A percentile compares a stretch with the other conserved stretches of the same genome.
Conservation (phyloP, 2,113 vertebrate species). For the Narcine bancroftii region DNA sequence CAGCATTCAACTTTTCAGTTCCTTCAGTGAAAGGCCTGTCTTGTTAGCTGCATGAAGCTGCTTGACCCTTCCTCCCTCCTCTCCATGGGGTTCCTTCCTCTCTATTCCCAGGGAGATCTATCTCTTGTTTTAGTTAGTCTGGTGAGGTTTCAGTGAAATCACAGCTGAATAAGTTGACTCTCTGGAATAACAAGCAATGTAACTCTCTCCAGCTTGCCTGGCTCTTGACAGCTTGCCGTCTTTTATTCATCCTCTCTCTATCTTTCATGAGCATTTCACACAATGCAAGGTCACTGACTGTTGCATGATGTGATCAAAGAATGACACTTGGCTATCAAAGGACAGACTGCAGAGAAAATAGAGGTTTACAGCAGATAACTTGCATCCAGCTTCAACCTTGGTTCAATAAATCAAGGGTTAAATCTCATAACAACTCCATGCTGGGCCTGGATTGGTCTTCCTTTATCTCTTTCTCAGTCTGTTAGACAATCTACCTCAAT, state of each 20-base stretch:
- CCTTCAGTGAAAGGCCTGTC: not conserved
- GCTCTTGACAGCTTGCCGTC: not conserved
- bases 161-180: not conserved
- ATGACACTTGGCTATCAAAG: not conserved
- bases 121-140: not conserved
- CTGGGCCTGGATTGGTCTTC: not conserved
- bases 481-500: too few species aligned
- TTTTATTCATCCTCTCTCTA: not conserved
- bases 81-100: not conserved
- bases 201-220: not conserved
- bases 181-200: not conserved
- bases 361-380: conserved; percentile 9
- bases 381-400: not conserved
- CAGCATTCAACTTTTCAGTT: not conserved
- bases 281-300: not conserved
- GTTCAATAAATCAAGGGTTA: not conserved
- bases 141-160: not conserved
- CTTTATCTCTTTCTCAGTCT: too few species aligned
- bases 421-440: not conserved
- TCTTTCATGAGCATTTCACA: not conserved
- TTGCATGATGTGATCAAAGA: not conserved
- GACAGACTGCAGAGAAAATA: not conserved
- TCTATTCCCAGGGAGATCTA: not conserved
- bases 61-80: not conserved
- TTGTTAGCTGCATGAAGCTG: not conserved